Evolutionary conservation across 2,797 vertebrate genomes (phyloP), one percentile per base, ranked within the genome.

Genomic region (Rhinella marina): DNA sequence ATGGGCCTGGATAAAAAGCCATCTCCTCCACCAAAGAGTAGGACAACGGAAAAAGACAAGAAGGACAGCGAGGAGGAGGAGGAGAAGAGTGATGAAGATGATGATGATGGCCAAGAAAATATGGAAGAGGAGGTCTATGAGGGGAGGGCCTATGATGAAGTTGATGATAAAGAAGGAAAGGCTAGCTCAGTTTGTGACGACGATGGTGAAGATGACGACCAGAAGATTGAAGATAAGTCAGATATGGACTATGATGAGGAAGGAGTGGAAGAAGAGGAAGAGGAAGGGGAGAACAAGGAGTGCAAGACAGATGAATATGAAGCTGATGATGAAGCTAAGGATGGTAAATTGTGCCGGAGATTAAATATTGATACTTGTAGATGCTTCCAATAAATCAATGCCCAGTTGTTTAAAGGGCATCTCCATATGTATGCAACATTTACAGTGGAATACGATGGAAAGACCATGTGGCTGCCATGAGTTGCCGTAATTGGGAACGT

Each of bases 1-100:
- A 95, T 97, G 97, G 97, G 96, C 19, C 91, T 98, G 91, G 97
- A 98, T 92, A 98, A 96, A 91, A 97, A 96, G 87, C 93, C 95
- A 3, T 92, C 87, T 72, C 95, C 94, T 87, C 95, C 95, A 77
- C 96, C 83, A 21, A 85, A 59, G 32, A 85, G 14, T 17, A 84
- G 48, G 68, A 96, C 10, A 91, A 89, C 94, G 7, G 7, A 21
- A 3, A 21, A 57, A 5, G 92, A 90, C 25, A 90, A 7, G 91
- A 93, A 79, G 85, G 92, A 92, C 5, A 23, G 0, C 9, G 50
- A 88, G 48, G 91, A 90, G 91, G 92, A 93, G 19, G 92, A 92
- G 4, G 23, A 0, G 8, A 41, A 41, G 41, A 0, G 5, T 41
- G 52, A 87, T 48, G 91, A 89, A 90, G 92, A 93, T 23, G 88